Percentiles rank a stretch among this genome's conserved stretches.
Evolutionary conservation across 1,140 invertebrate genomes (phyloP).

Genomic region (Tetranychus cinnabarinus): DNA sequence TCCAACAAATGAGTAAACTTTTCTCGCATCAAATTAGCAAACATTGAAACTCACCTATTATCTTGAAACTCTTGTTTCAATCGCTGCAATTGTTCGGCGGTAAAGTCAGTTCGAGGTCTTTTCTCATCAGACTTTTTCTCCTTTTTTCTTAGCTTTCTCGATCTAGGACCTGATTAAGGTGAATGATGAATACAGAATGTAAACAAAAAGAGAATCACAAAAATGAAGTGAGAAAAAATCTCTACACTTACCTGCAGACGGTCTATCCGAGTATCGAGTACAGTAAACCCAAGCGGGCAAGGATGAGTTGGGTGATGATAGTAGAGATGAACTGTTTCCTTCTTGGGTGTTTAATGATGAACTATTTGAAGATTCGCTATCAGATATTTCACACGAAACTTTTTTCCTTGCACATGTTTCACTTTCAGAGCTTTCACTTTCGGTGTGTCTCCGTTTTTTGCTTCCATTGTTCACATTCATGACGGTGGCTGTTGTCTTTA

Average conservation of each 20-base stretch:
- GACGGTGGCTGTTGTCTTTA: conserved; percentile 3
- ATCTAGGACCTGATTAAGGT: conserved; percentile 51
- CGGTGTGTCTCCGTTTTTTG: too few species aligned
- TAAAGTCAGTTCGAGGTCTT: conserved; percentile 86
- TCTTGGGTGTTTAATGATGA: too few species aligned
- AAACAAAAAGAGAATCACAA: neutral
- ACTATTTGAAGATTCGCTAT: too few species aligned
- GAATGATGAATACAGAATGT: neutral
- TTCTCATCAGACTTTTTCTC: conserved; percentile 56
- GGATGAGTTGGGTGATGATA: too few species aligned
- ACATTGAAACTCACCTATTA: conserved; percentile 29
- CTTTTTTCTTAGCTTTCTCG: conserved; percentile 49
- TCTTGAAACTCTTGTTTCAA: conserved; percentile 84
- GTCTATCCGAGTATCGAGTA: conserved; percentile 79
- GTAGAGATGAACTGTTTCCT: too few species aligned
- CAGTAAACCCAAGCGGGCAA: conserved; percentile 86
- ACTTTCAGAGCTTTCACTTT: too few species aligned
- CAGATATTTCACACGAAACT: too few species aligned
- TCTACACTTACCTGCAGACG: conserved; percentile 50
- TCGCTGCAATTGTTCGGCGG: conserved; percentile 68
- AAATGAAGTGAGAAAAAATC: neutral
- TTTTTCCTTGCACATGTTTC: too few species aligned
- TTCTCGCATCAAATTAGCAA: neutral
- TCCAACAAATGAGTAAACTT: too few species aligned
- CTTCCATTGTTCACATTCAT: too few species aligned